A percentile compares a stretch with the other conserved stretches of the same genome.
These are phyloP conservation scores for Chloroclystis v-ata DNA, from an alignment of 2,888 invertebrate species.

Conservation along the genomic window DNA sequence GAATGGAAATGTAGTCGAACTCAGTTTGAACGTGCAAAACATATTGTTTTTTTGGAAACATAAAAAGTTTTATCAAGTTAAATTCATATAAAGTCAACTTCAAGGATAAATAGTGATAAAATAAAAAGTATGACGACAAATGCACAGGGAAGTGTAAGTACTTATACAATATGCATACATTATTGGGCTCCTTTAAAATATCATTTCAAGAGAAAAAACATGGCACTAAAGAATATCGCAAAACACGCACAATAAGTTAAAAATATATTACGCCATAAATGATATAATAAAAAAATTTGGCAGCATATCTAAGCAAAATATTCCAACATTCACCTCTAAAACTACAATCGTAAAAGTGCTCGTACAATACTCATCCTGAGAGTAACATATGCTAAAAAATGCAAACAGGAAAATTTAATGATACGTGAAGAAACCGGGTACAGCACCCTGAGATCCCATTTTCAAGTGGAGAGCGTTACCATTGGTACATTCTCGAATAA, in stretches of 20 bases:
- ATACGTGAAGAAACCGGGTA: slow-evolving; percentile 72
- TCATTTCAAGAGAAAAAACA: too few species aligned
- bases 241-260: too few species aligned
- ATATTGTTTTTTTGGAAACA: background rate
- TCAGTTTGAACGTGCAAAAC: background rate
- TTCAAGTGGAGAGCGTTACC: slow-evolving; percentile 48
- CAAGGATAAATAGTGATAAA: too few species aligned
- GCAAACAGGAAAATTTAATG: slow-evolving; percentile 78
- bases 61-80: too few species aligned
- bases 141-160: too few species aligned
- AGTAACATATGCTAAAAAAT: slow-evolving; percentile 77
- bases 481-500: slow-evolving; percentile 27
- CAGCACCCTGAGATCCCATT: slow-evolving; percentile 61
- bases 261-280: too few species aligned
- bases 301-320: slow-evolving; percentile 1
- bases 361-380: slow-evolving; percentile 49
- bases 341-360: slow-evolving; percentile 68
- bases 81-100: too few species aligned
- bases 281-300: too few species aligned
- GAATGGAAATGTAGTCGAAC: slow-evolving; percentile 6
- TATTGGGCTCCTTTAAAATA: too few species aligned
- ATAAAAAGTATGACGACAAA: too few species aligned
- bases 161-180: too few species aligned
- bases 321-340: slow-evolving; percentile 44
- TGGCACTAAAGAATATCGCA: too few species aligned